Base-by-base conservation (phyloP, 2,888 invertebrate genomes). In the Lapara coniferarum region DNA sequence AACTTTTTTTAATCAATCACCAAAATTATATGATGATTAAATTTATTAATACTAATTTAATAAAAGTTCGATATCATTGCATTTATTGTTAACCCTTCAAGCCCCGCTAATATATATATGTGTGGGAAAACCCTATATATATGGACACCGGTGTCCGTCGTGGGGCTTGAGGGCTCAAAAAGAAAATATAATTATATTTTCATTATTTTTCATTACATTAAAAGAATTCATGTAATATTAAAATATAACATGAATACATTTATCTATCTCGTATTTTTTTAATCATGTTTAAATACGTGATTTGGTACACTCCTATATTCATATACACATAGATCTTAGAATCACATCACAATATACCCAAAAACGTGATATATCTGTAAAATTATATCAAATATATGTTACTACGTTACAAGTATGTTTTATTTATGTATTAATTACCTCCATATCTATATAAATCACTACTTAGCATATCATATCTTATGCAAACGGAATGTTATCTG, bases 381-480 rank as follows among this genome's bases (percentile, higher is more conserved):
- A 89, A 85, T 89, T 90, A 90, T 89, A 87, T 88, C 87, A 85
- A 87, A 93, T 93, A 93, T 91, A 93, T 91, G 91, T 91, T 92
- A 91, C 87, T 87, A 85, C 88, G 89, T 92, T 91, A 80, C 69
- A 84, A 84, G 78, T 89, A 81, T 87, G 90, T 93, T 93, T 93
- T 91, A 92, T 93, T 93, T 92, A 86, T 88, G 81, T 87, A 81
- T 73, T 72, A 73, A 70, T 81, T 79, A 73, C 71, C 53, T 63
- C 52, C 70, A 58, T 71, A 71, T 56, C 69, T 71, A 67, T 58
- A 68, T 74, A 81, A 84, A 81, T 84, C 80, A 78, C 79, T 77
- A 76, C 74, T 71, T 70, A 75, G 74, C 37, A 44, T 82, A 66
- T 69, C 73, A 68, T 88, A 88, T 87, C 88, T 87, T 79, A 79